Base-by-base conservation (phyloP, 2,797 vertebrate species). In the Rhadinocentrus ornatus region DNA sequence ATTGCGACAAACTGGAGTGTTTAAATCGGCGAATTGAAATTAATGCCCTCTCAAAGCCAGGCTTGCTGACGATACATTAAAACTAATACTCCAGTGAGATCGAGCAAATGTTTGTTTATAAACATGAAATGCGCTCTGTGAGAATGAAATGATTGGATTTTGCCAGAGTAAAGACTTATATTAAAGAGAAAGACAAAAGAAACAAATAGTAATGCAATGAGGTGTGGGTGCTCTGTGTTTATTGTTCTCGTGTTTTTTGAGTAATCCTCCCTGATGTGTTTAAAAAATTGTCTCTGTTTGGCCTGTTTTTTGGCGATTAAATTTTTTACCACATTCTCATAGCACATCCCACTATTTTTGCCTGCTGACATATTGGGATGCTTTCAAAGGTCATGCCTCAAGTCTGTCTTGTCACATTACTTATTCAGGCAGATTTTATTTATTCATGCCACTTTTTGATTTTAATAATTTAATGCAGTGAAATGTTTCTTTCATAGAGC, bases 11-110 rank as follows among this genome's bases (percentile, higher is more conserved):
- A 93, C 95, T 95, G 94, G 96, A 95, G 95, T 96, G 96, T 97
- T 98, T 97, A 97, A 93, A 96, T 96, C 93, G 94, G 93, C 92
- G 95, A 96, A 97, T 97, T 97, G 96, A 97, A 98, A 98, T 97
- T 95, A 97, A 97, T 97, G 96, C 95, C 94, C 95, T 94, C 95
- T 97, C 95, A 93, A 94, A 95, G 95, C 93, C 86, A 83, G 91
- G 93, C 93, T 90, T 93, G 95, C 96, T 96, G 96, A 96, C 96
- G 93, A 95, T 96, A 96, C 94, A 96, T 96, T 96, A 95, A 94
- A 90, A 93, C 93, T 91, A 96, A 94, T 96, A 95, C 93, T 94
- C 95, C 92, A 91, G 95, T 90, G 94, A 95, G 95, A 95, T 95
- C 92, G 94, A 95, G 96, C 95, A 95, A 95, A 96, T 96, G 94